Base-by-base conservation (phyloP, 2,113 vertebrate genomes). In the Coracopsis vasa region DNA sequence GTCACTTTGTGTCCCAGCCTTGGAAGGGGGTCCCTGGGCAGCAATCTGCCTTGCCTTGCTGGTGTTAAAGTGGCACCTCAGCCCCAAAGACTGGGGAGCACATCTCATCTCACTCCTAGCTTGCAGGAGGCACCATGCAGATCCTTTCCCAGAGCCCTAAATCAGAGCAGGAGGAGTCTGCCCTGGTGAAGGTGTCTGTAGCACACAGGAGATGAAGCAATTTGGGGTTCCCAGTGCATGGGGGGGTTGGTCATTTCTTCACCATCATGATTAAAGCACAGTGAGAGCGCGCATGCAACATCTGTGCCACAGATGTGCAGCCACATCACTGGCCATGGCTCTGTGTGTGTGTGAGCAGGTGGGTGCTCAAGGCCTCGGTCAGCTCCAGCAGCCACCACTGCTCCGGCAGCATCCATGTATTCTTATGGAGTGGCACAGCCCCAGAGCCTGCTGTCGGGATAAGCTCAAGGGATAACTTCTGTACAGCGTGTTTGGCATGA, bases 211-310 rank as follows among this genome's bases (percentile, higher is more conserved):
- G 58, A 44, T 73, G 23, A 37, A 65, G 70, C 1, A 3, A 7
- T 66, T 56, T 0, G 5, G 37, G 45, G 5, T 66, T 87, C 35
- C 35, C 53, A 12, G 53, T 16, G 13, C 7, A 2, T 28, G 23
- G 3, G 11, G 4, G 11, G 5, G 2, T 60, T 69, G 62, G 23
- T 69, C 13, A 11, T 42, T 42, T 4, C 54, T 70, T 81, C 9
- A 1, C 17, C 4, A 7, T 47, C 13, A 4, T 10, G 2, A 13
- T 6, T 41, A 31, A 13, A 54, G 16, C 37, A n/a, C 31, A 5
- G 39, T 8, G 7, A 64, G 37, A 29, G 20, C 0, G 0, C 3
- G 2, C 10, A 2, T 33, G n/a, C 45, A 88, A 39, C 73, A 10
- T 51, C 44, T 29, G 44, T 53, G 62, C 24, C 11, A 10, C 7